A percentile compares a stretch with the other conserved stretches of the same genome.
These are phyloP conservation scores for Tetranychus cinnabarinus DNA, from an alignment of 1,140 invertebrate genomes.

Conservation along the genomic window DNA sequence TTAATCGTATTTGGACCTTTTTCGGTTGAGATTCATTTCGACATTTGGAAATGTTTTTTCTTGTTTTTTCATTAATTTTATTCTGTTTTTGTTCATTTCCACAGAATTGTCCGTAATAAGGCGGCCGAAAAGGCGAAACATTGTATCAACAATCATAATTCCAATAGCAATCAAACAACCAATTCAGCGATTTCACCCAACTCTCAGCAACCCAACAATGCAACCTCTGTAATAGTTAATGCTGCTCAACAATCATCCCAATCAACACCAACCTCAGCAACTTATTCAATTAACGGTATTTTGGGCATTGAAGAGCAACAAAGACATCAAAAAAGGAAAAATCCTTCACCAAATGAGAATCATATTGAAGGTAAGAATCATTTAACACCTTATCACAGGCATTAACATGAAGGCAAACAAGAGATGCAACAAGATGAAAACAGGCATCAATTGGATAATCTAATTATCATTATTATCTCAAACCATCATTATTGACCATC, in stretches of 20 bases:
- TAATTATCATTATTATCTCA: too few relatives aligned
- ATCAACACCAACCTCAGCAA: neutral
- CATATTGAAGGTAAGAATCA: neutral
- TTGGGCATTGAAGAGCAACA: constrained; percentile 36
- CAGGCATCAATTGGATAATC: too few relatives aligned
- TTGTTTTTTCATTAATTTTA: neutral
- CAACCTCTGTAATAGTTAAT: constrained; percentile 3
- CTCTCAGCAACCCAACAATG: neutral
- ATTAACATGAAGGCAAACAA: too few relatives aligned
- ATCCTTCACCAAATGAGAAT: neutral
- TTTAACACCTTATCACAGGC: too few relatives aligned
- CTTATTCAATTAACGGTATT: constrained; percentile 84
- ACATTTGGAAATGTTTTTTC: neutral
- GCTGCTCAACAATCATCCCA: neutral
- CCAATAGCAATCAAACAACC: neutral
- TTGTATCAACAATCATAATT: constrained; percentile 15
- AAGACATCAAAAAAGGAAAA: neutral
- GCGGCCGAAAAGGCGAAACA: constrained; percentile 85
- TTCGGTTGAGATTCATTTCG: too few relatives aligned
- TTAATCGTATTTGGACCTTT: too few relatives aligned
- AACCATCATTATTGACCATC: too few relatives aligned
- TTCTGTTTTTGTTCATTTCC: neutral
- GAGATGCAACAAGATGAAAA: too few relatives aligned
- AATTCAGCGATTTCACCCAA: neutral
- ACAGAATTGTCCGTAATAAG: constrained; percentile 81